phyloP scores from a whole-genome alignment of 2,797 vertebrate species.

The Myotis pilosus region DNA sequence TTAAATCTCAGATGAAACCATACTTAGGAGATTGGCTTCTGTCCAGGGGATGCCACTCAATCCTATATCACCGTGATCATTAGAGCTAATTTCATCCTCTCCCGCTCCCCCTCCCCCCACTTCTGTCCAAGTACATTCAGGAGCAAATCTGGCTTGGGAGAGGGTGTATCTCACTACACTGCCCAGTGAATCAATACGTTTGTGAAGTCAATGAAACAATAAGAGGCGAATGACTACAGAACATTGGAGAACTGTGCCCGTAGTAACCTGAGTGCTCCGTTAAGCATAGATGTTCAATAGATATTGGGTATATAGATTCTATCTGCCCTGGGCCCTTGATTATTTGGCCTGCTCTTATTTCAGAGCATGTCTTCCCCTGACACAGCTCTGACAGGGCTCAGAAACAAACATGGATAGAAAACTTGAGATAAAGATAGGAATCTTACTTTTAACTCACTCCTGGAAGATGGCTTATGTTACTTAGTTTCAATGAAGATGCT shows the following conservation, averaged over 20 bases:
- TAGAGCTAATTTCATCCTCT: background rate
- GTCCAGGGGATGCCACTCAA: background rate
- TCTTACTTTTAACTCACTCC: background rate
- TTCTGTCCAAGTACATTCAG: background rate
- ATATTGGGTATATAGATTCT: background rate
- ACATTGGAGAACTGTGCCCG: background rate
- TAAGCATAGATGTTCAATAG: background rate
- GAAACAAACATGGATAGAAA: background rate
- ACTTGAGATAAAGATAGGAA: background rate
- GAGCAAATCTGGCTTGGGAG: background rate
- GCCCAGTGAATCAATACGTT: background rate
- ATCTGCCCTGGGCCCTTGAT: background rate
- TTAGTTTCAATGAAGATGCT: background rate
- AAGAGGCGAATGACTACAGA: background rate
- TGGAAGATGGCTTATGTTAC: background rate
- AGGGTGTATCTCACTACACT: background rate
- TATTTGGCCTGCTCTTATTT: background rate
- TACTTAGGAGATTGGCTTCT: no score
- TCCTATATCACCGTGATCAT: background rate
- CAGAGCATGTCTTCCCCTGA: background rate
- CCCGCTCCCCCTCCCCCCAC: no score
- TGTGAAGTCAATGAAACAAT: background rate
- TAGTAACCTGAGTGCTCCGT: background rate
- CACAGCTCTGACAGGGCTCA: background rate
- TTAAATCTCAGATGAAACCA: background rate